Evolutionary conservation across 2,797 vertebrate genomes (phyloP).

Genomic region (Oreonectes daqikongensis): DNA sequence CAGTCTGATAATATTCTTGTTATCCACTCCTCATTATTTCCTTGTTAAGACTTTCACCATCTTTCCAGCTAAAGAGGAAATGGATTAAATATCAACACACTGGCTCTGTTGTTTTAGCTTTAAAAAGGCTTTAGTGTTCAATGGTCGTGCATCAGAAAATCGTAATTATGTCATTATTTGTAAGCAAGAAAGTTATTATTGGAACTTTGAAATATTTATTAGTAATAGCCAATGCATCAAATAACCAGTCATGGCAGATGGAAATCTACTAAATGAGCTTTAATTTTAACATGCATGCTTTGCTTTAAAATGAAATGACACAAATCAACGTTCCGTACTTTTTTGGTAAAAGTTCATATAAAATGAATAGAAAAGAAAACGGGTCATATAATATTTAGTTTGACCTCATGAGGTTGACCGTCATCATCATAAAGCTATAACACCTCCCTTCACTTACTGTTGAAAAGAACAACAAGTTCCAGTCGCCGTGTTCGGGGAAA

Average conservation of each 20-base stretch:
- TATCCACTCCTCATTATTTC: constrained; percentile 36
- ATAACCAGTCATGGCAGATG: no score
- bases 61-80: constrained; percentile 18
- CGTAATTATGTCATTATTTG: no score
- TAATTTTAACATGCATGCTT: no score
- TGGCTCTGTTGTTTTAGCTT: neutral
- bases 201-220: no score
- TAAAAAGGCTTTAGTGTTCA: neutral
- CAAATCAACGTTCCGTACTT: neutral
- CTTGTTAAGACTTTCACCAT: constrained; percentile 23
- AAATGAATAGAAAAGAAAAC: neutral
- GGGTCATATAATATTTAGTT: neutral
- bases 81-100: neutral
- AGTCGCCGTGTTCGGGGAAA: neutral
- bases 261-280: no score
- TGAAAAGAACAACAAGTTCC: neutral
- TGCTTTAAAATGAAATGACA: neutral
- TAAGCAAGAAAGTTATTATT: no score
- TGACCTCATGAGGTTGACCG: neutral
- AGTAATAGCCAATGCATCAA: no score
- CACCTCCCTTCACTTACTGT: neutral
- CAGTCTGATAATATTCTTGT: constrained; percentile 38
- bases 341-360: neutral
- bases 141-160: neutral
- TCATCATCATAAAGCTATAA: neutral